Evolutionary conservation across 2,888 invertebrate genomes (phyloP), one percentile per base, ranked within the genome.

Genomic region (Melanophora roralis): DNA sequence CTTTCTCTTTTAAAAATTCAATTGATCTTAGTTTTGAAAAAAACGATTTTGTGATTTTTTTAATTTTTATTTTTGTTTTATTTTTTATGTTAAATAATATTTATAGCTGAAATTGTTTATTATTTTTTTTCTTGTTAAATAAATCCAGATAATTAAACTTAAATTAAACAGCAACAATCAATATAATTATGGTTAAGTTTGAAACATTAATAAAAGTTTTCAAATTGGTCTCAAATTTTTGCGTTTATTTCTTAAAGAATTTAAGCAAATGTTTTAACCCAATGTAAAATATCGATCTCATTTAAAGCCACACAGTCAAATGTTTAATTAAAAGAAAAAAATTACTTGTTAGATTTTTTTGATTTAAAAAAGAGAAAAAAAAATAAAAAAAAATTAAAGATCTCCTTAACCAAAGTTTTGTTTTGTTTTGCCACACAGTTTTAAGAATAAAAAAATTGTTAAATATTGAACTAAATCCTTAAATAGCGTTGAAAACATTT

Each of bases 161-260:
- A 11, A 47, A 34, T 12, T 57, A 81, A 49, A 34, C 9, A 82
- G 32, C 16, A 36, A n/a, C n/a, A 27, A 27, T 6, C 27, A 6
- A 68, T 32, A 45, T 32, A 12, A 16, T 71, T 36, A 19, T 47
- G 59, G 74, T 69, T 51, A 81, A 76, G 60, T 74, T 78, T 81
- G 68, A 81, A 82, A 77, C 64, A 47, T 71, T 71, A 71, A 78
- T 84, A 81, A 81, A 27, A 84, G 85, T 86, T 86, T 88, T 89
- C 89, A 86, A 88, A 88, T 88, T 89, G 89, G 89, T 89, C 89
- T 89, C 89, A 89, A 82, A 84, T 74, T 78, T 69, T 81, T 77
- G 59, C 77, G 69, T 65, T 82, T 78, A 57, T 78, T 80, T 57
- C 82, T 81, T 81, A 82, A 78, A 72, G 14, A 71, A 72, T 78